Conservation (phyloP, 2,797 vertebrate species). For the Alouatta caraya region DNA sequence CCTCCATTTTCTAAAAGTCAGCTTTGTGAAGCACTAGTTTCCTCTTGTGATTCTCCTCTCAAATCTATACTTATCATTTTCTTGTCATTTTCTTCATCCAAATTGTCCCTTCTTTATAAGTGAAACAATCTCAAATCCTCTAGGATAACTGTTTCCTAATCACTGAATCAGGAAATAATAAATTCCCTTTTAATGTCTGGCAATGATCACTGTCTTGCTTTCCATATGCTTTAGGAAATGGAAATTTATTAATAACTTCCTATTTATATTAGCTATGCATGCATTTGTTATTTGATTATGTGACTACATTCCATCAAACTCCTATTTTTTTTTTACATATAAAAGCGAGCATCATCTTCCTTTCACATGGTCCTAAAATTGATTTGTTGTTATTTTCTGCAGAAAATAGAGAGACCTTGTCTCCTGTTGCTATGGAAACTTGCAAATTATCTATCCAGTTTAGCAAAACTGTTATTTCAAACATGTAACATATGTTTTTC, state of each 20-base stretch:
- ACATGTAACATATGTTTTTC: neutral
- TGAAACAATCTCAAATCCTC: neutral
- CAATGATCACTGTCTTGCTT: neutral
- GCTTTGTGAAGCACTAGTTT: neutral
- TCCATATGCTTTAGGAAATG: neutral
- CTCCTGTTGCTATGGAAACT: neutral
- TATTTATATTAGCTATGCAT: neutral
- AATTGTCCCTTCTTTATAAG: neutral
- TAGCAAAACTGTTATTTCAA: neutral
- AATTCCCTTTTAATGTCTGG: neutral
- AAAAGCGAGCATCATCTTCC: neutral
- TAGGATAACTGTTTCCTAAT: neutral
- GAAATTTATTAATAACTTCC: neutral
- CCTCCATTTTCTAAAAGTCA: neutral
- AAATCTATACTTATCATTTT: neutral
- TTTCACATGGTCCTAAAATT: neutral
- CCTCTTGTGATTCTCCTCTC: neutral
- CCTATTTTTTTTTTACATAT: neutral
- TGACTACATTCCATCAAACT: neutral
- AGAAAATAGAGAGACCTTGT: neutral
- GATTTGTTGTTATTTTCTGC: neutral
- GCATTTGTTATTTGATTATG: neutral
- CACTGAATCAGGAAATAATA: neutral
- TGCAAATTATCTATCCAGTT: neutral
- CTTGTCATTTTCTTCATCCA: neutral